Evolutionary conservation across 1,140 invertebrate species (phyloP), one percentile per base, ranked within the genome.

Genomic region (Drosophila cardini): DNA sequence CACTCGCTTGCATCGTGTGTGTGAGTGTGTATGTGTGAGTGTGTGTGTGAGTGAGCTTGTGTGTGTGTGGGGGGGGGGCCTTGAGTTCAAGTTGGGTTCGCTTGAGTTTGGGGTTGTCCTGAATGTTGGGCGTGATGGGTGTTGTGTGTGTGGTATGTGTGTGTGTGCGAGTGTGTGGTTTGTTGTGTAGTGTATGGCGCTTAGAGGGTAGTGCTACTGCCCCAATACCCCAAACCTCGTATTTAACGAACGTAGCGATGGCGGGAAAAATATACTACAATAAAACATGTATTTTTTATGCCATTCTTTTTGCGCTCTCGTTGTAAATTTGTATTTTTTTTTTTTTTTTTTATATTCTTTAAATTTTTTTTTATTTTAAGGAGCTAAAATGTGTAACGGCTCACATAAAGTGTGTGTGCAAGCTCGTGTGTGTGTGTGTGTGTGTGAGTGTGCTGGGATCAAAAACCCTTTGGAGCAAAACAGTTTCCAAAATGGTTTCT

Each of bases 221-320:
- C 32, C 32, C 21, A 26, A 3, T 26, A 5, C 21, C 21, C 21
- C 21, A 26, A 26, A 3, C 2, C 50, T 64, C 45, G 63, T 38
- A 21, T 73, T 16, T 60, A 32, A 68, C 57, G 57, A 53, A 55
- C 50, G 60, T 42, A 45, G 45, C 42, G 67, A 64, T 89, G 83
- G 83, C 84, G 84, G 83, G 73, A 87, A 89, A 86, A 86, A 86
- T 86, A 86, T 86, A 86, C 83, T 87, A 89, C 83, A 87, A 87
- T 89, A 89, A 87, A 87, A 84, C 84, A 89, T 87, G 84, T 89
- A 89, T 89, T 87, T 89, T 87, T 87, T 84, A 80, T 89, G 73
- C 80, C 76, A 80, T 63, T 62, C 67, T 73, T 58, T 76, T 50
- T 57, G 57, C 40, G 13, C 26, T 58, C 56, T 56, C 65, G 43